Evolutionary conservation across 2,888 invertebrate species (phyloP).

Genomic region (Cistogaster globosa): DNA sequence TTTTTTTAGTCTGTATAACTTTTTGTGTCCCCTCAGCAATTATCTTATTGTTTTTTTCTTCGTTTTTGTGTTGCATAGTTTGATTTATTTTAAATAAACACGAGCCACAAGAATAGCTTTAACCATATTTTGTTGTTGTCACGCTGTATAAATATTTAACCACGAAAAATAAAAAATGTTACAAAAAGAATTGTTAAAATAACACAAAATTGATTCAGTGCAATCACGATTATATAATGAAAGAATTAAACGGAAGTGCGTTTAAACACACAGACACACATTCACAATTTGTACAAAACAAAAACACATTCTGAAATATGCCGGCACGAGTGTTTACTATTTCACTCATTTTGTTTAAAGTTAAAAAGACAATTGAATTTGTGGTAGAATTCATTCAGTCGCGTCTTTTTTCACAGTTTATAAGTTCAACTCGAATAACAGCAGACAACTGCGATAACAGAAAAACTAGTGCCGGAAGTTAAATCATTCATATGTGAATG

Average conservation of each 20-base stretch:
- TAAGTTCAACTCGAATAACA: slow-evolving; percentile 17
- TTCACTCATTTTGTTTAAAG: not conserved
- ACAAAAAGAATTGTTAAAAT: not conserved
- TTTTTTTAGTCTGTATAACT: no score
- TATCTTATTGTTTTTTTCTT: no score
- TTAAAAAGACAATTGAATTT: slow-evolving; percentile 32
- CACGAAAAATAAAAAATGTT: not conserved
- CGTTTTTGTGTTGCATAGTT: no score
- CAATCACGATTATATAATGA: slow-evolving; percentile 25
- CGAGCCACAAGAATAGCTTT: not conserved
- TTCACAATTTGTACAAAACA: not conserved
- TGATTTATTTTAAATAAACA: not conserved
- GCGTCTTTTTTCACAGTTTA: slow-evolving; percentile 22
- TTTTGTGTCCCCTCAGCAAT: no score
- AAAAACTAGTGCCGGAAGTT: slow-evolving; percentile 55
- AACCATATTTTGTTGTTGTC: not conserved
- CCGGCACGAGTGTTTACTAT: slow-evolving; percentile 2
- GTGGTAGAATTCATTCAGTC: slow-evolving; percentile 49
- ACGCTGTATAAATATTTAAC: slow-evolving; percentile 21
- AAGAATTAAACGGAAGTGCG: slow-evolving; percentile 51
- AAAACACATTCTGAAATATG: not conserved
- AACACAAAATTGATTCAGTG: not conserved
- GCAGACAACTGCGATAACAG: slow-evolving; percentile 4
- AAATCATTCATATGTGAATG: slow-evolving; percentile 68
- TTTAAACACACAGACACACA: slow-evolving; percentile 19